phyloP scores from a whole-genome alignment of 2,888 invertebrate species.

The Drosophila kanekoi region DNA sequence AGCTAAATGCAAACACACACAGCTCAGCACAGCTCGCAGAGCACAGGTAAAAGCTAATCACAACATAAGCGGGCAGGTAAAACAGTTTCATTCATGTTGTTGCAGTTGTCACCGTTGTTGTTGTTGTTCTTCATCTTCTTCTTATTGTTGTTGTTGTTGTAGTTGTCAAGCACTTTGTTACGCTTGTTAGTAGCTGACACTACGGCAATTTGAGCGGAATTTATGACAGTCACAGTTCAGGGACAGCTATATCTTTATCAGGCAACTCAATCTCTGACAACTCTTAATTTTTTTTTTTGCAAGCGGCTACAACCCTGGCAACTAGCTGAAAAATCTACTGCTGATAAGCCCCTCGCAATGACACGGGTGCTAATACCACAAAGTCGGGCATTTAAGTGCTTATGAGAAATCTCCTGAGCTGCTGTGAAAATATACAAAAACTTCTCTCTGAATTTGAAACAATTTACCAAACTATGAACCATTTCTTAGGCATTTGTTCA shows the following conservation, averaged over 20 bases:
- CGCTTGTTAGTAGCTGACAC: constrained; percentile 75
- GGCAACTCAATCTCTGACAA: constrained; percentile 27
- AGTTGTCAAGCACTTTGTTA: constrained; percentile 63
- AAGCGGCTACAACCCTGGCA: constrained; percentile 8
- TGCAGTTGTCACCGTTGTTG: background rate
- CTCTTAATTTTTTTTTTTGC: constrained; percentile 16
- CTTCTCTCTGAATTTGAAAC: too few relatives aligned
- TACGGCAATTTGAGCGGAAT: constrained; percentile 60
- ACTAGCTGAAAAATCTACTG: constrained; percentile 21
- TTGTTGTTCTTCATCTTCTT: constrained; percentile 12
- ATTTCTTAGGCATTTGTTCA: background rate
- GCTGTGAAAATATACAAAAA: constrained; percentile 14
- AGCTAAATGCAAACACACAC: constrained; percentile 17
- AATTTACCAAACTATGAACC: too few relatives aligned
- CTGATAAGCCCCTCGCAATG: constrained; percentile 32
- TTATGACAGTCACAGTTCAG: constrained; percentile 62
- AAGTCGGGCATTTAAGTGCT: constrained; percentile 12
- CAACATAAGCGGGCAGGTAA: constrained; percentile 68
- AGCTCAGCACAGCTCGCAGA: constrained; percentile 38
- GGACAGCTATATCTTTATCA: constrained; percentile 30
- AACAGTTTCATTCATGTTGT: constrained; percentile 67
- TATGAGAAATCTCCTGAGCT: background rate
- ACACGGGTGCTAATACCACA: constrained; percentile 28
- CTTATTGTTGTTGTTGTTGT: background rate
- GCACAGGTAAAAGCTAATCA: constrained; percentile 68